Evolutionary conservation across 2,888 invertebrate genomes (phyloP).

Genomic region (Lasioglossum figueresi): DNA sequence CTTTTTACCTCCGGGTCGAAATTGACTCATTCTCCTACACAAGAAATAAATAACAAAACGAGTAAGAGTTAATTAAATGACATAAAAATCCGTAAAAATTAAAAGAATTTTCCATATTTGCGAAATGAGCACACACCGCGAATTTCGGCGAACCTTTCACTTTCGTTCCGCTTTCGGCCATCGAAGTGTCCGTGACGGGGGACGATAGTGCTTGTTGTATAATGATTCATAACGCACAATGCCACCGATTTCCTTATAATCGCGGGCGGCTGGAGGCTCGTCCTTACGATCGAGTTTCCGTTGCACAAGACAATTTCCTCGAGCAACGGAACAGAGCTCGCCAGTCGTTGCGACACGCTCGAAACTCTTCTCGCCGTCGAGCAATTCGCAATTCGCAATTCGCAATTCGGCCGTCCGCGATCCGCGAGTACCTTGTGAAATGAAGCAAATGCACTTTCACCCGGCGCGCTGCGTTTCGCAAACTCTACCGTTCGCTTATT

Average conservation of each 20-base stretch:
- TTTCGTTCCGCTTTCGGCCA: constrained; percentile 1
- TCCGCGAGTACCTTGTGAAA: constrained; percentile 74
- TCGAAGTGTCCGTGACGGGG: neutral
- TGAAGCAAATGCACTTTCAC: constrained; percentile 80
- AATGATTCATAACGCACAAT: neutral
- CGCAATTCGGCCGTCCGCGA: constrained; percentile 50
- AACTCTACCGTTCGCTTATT: constrained; percentile 45
- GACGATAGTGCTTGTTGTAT: neutral
- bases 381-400: constrained; percentile 5
- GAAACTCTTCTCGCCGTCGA: constrained; percentile 62
- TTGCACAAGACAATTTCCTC: constrained; percentile 55
- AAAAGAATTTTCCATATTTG: neutral
- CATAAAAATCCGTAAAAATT: too few species aligned
- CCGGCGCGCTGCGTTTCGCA: constrained; percentile 72
- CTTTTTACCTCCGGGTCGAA: too few species aligned
- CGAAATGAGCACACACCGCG: neutral
- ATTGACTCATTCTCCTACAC: too few species aligned
- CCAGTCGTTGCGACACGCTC: constrained; percentile 57
- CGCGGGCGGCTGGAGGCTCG: neutral
- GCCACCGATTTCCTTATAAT: neutral
- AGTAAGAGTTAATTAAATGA: too few species aligned
- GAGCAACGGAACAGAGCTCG: constrained; percentile 36
- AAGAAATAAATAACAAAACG: too few species aligned
- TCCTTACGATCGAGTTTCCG: constrained; percentile 25
- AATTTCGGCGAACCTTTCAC: constrained; percentile 3